A percentile compares a stretch with the other conserved stretches of the same genome.
Evolutionary conservation across 2,888 invertebrate species (phyloP).

Genomic region (Drosophila phalerata): DNA sequence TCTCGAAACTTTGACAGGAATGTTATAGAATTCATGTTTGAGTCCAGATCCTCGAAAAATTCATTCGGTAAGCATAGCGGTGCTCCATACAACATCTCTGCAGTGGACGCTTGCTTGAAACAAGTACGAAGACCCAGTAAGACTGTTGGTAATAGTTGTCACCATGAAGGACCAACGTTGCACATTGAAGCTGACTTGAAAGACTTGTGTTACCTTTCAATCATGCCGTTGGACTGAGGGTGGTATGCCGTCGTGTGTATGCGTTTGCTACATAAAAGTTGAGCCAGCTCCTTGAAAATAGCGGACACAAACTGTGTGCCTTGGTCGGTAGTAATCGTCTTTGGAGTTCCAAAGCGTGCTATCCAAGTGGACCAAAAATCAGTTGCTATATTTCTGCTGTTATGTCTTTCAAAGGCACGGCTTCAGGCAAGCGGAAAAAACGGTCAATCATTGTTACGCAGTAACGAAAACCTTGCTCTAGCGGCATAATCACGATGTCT

Average conservation of each 20-base stretch:
- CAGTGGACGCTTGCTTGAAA: background rate
- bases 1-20: too few species aligned
- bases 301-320: too few species aligned
- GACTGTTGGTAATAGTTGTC: background rate
- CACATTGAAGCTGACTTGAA: slow-evolving; percentile 5
- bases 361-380: slow-evolving; percentile 7
- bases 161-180: background rate
- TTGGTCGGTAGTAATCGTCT: too few species aligned
- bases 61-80: background rate
- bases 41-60: background rate
- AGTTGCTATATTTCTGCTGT: background rate
- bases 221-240: background rate
- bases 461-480: background rate
- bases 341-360: too few species aligned
- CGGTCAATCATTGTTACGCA: slow-evolving; percentile 11
- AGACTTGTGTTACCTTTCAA: slow-evolving; percentile 10
- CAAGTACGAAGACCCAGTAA: slow-evolving; percentile 4
- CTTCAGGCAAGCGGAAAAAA: slow-evolving; percentile 4
- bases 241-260: too few species aligned
- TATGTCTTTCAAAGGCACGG: slow-evolving; percentile 1
- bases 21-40: background rate
- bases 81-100: slow-evolving; percentile 4
- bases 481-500: too few species aligned
- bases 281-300: too few species aligned
- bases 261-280: too few species aligned